Evolutionary conservation across 2,113 vertebrate species (phyloP).

Genomic region (Pelvicachromis taeniatus): DNA sequence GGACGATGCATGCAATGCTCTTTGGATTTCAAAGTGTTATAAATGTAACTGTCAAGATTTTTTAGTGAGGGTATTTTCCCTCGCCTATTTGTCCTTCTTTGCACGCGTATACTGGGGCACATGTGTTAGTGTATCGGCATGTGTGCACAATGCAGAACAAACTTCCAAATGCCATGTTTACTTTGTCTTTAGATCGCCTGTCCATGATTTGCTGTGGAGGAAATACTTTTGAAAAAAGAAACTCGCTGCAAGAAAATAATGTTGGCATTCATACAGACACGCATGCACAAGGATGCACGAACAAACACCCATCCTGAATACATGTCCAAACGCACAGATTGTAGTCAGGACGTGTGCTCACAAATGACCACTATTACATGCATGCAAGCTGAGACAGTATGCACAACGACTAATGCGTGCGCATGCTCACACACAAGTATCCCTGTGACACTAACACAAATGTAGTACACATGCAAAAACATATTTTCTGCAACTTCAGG

Average conservation of each 20-base stretch:
- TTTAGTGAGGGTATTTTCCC: neutral
- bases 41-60: neutral
- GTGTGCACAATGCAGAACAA: neutral
- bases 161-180: neutral
- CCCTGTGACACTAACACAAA: neutral
- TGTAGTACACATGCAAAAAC: neutral
- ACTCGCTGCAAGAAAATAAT: neutral
- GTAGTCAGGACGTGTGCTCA: neutral
- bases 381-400: neutral
- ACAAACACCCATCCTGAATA: neutral
- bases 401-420: neutral
- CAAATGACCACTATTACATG: neutral
- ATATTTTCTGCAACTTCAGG: conserved; percentile 7
- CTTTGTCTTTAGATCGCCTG: neutral
- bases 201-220: neutral
- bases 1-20: neutral
- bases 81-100: neutral
- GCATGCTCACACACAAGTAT: neutral
- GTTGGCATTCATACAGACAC: neutral
- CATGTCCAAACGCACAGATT: neutral
- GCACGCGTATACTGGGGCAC: neutral
- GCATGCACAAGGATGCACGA: neutral
- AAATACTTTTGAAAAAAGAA: conserved; percentile 11
- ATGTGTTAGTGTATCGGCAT: neutral
- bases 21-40: neutral